Evolutionary conservation across 1,140 invertebrate species (phyloP).

Genomic region (Ctenoplectra terminalis): DNA sequence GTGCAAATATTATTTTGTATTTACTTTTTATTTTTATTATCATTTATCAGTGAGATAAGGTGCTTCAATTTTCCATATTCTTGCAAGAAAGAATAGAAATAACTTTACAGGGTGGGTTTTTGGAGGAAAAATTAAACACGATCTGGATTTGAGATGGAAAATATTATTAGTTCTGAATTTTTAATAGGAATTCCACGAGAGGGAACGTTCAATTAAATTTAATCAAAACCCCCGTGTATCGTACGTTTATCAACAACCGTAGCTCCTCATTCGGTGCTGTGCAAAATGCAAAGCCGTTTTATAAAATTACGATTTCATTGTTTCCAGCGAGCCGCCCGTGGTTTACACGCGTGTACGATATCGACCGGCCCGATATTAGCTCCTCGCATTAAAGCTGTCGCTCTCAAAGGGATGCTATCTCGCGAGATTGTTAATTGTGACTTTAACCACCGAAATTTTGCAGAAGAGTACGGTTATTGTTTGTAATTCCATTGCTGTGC

Average conservation of each 20-base stretch:
- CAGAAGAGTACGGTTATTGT: background rate
- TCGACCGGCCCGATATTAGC: background rate
- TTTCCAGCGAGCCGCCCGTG: background rate
- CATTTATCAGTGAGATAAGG: too few relatives aligned
- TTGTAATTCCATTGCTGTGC: background rate
- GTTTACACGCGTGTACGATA: background rate
- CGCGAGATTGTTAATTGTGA: background rate
- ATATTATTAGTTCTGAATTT: too few relatives aligned
- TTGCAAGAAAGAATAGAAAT: too few relatives aligned
- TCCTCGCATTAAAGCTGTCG: background rate
- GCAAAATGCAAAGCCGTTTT: conserved; percentile 9
- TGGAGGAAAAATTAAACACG: too few relatives aligned
- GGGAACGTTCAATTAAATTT: background rate
- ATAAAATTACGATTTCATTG: conserved; percentile 29
- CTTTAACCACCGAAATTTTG: background rate
- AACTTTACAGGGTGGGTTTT: too few relatives aligned
- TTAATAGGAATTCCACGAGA: background rate
- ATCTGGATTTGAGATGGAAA: too few relatives aligned
- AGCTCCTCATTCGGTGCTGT: background rate
- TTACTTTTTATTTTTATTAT: too few relatives aligned
- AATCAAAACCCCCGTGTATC: background rate
- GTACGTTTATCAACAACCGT: background rate
- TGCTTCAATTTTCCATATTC: too few relatives aligned
- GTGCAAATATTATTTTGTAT: too few relatives aligned
- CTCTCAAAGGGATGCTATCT: background rate